Percentiles rank a stretch among this genome's conserved stretches.
Conservation (phyloP, 2,888 invertebrate genomes). For the Stramonita haemastoma region DNA sequence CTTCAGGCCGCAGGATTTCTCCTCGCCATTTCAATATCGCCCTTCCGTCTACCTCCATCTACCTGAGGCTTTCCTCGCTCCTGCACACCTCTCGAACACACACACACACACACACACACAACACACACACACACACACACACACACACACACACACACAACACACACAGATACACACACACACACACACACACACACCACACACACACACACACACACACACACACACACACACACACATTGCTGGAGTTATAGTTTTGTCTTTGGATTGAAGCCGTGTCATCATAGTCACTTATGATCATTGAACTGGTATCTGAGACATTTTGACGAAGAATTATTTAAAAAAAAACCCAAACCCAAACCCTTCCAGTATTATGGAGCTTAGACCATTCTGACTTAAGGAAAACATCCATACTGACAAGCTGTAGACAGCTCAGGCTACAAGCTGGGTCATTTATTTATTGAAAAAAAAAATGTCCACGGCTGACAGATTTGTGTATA, state of each 20-base stretch:
- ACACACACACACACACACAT: not conserved
- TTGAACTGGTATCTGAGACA: not conserved
- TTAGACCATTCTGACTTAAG: too few relatives aligned
- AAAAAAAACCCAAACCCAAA: too few relatives aligned
- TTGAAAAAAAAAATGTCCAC: too few relatives aligned
- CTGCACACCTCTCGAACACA: not conserved
- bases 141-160: too few relatives aligned
- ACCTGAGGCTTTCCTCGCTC: not conserved
- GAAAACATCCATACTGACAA: too few relatives aligned
- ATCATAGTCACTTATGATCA: not conserved
- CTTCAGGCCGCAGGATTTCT: conserved; percentile 14
- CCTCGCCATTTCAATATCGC: not conserved
- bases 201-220: not conserved
- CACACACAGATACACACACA: too few relatives aligned
- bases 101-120: too few relatives aligned
- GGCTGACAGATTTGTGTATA: too few relatives aligned
- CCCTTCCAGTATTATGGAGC: too few relatives aligned
- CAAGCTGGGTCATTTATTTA: too few relatives aligned
- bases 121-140: too few relatives aligned
- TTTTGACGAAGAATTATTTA: not conserved
- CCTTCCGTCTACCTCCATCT: not conserved
- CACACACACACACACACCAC: not conserved
- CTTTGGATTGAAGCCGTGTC: not conserved
- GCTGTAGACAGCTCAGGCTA: too few relatives aligned
- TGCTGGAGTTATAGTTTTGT: not conserved